Base-by-base conservation (phyloP, 2,888 invertebrate genomes). In the Thumatha senex region DNA sequence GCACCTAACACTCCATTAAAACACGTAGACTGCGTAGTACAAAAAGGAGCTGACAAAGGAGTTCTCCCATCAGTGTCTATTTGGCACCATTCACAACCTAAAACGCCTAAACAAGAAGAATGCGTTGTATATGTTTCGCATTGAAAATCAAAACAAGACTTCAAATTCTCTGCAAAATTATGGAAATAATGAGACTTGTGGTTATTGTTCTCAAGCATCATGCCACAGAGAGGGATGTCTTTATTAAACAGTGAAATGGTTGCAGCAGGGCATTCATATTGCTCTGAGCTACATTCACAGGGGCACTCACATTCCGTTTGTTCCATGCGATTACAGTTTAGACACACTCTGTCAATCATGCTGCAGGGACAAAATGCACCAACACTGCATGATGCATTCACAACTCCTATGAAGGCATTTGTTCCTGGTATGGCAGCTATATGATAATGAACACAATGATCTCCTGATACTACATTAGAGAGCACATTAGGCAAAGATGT, bases 291-390 rank as follows among this genome's bases (percentile, higher is more conserved):
- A 75, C 98, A 98, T 82, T 98, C 98, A 79, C 98, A 98, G 0
- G 98, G 98, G 75, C 98, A 98, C 82, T 98, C 98, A 70, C 98
- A 98, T 76, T 98, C 98, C 2, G 95, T 96, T 84, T 97, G 97
- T 78, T 98, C 98, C 96, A 98, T 97, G 43, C 98, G 94, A 78
- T 97, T 96, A 79, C 98, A 98, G 79, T 98, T 98, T 24, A 98
- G 92, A 78, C 98, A 98, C 2, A 96, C 92, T 2, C 97, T 94
- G 80, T 98, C 96, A 49, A 95, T 96, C 85, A 96, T 96, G 75
- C 97, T 98, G 79, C 98, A 98, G 0, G 98, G 98, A 76, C 98
- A 98, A 85, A 98, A 98, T 4, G 96, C 95, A 2, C 95, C 94
- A 2, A 95, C 93, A 74, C 95, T 95, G 76, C 97, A 97, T 0